A percentile compares a stretch with the other conserved stretches of the same genome.
phyloP scores from a whole-genome alignment of 2,113 vertebrate genomes.

The Bufo bufo region DNA sequence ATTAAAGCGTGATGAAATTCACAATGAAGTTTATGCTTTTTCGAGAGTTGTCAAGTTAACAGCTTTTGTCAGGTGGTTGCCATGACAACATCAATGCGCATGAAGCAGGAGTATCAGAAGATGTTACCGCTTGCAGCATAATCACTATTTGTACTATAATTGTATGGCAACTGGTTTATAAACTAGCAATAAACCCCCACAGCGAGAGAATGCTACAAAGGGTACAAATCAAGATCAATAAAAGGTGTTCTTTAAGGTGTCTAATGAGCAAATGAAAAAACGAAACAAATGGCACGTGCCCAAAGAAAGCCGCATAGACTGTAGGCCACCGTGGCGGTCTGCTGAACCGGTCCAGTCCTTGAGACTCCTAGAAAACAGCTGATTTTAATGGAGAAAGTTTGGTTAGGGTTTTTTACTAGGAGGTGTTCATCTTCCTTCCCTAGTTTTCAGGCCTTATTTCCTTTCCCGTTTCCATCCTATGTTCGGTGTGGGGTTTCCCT shows the following conservation, averaged over 20 bases:
- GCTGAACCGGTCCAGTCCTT: not conserved
- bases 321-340: too few species aligned
- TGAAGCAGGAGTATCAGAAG: not conserved
- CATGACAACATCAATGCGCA: conserved; percentile 10
- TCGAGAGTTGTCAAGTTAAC: conserved; percentile 5
- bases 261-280: not conserved
- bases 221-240: not conserved
- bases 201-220: not conserved
- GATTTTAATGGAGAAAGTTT: too few species aligned
- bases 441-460: too few species aligned
- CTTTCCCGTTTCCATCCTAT: too few species aligned
- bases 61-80: conserved; percentile 15
- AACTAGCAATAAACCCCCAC: not conserved
- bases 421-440: too few species aligned
- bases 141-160: conserved; percentile 9
- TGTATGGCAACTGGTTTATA: conserved; percentile 10
- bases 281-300: not conserved
- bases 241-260: not conserved
- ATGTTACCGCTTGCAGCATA: not conserved
- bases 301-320: not conserved
- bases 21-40: not conserved
- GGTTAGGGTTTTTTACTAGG: too few species aligned
- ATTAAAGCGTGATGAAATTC: not conserved
- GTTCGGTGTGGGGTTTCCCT: too few species aligned
- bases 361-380: not conserved